phyloP scores from a whole-genome alignment of 2,113 vertebrate genomes.

The Gallinago jamesoni region DNA sequence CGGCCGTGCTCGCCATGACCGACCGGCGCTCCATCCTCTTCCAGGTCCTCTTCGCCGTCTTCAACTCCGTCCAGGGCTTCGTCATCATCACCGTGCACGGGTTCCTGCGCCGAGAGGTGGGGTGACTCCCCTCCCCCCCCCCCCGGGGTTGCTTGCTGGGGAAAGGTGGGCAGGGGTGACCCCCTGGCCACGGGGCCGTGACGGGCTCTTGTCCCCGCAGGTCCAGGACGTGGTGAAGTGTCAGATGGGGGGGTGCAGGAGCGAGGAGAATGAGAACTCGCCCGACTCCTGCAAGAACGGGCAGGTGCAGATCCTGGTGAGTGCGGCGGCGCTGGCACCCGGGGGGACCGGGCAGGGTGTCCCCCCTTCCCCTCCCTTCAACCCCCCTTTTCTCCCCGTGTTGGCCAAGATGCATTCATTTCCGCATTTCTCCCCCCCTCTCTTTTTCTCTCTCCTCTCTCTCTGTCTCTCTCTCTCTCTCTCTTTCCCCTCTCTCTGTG shows the following conservation, averaged over 20 bases:
- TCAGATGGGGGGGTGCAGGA: constrained; percentile 92
- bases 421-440: constrained; percentile 7
- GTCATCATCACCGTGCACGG: constrained; percentile 98
- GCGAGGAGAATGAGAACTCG: constrained; percentile 95
- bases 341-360: background rate
- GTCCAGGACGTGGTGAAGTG: constrained; percentile 97
- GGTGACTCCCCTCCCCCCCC: background rate
- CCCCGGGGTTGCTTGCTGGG: background rate
- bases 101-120: constrained; percentile 95
- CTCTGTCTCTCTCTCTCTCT: constrained; percentile 29
- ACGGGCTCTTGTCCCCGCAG: constrained; percentile 69
- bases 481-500: constrained; percentile 47
- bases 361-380: too few relatives aligned
- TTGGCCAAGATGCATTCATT: constrained; percentile 55
- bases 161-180: background rate
- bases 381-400: background rate
- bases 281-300: constrained; percentile 98
- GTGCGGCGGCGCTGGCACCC: constrained; percentile 4
- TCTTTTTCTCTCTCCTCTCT: constrained; percentile 40
- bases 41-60: constrained; percentile 94
- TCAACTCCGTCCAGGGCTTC: constrained; percentile 95
- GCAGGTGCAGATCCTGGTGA: constrained; percentile 99
- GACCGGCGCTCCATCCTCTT: constrained; percentile 95
- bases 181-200: background rate
- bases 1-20: constrained; percentile 97